Evolutionary conservation across 2,888 invertebrate genomes (phyloP).

Genomic region (Dolichopus griseipennis): DNA sequence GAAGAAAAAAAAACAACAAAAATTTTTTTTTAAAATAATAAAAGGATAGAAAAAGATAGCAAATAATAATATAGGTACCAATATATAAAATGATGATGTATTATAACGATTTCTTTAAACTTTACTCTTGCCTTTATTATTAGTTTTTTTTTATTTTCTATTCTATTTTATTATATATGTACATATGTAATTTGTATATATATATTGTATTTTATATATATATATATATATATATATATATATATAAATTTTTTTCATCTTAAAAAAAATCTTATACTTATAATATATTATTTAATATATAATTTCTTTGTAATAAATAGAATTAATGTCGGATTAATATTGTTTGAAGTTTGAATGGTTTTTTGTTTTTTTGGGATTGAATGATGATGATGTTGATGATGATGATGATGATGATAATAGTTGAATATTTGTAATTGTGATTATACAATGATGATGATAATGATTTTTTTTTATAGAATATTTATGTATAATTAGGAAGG

Average conservation of each 20-base stretch:
- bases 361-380: too few species aligned
- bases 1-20: background rate
- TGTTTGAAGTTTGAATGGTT: background rate
- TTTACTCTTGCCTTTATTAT: background rate
- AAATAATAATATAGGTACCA: too few species aligned
- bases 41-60: background rate
- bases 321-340: conserved; percentile 6
- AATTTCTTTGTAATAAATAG: conserved; percentile 5
- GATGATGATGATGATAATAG: too few species aligned
- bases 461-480: background rate
- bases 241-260: background rate
- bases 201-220: too few species aligned
- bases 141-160: too few species aligned
- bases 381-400: background rate
- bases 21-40: too few species aligned
- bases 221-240: too few species aligned
- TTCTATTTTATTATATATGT: too few species aligned
- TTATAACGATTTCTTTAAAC: background rate
- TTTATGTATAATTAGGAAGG: background rate
- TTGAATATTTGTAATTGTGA: too few species aligned
- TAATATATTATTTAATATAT: background rate
- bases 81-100: conserved; percentile 6
- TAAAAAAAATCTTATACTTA: too few species aligned
- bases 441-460: too few species aligned
- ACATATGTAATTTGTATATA: too few species aligned